Conservation (phyloP, 2,888 invertebrate species). For the Tortrix viridana region DNA sequence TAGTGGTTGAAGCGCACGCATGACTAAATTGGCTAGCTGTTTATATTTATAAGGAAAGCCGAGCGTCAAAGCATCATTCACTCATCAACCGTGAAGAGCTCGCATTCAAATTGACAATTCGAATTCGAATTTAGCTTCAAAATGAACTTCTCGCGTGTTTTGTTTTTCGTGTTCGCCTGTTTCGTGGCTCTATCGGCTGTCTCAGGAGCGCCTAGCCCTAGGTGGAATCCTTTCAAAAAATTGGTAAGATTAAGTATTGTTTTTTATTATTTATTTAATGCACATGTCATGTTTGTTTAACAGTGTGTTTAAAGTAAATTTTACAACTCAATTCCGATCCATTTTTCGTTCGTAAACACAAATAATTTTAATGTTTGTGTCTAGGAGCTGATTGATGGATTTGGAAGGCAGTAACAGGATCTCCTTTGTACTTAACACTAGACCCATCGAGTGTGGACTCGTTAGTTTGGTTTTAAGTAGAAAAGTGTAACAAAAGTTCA, state of each 20-base stretch:
- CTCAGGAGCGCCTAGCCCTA: constrained; percentile 52
- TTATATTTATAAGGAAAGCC: constrained; percentile 22
- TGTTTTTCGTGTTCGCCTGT: constrained; percentile 58
- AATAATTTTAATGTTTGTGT: no score
- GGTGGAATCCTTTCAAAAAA: constrained; percentile 58
- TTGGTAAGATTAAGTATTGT: constrained; percentile 49
- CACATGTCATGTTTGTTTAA: no score
- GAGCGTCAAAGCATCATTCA: constrained; percentile 28
- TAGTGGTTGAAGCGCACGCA: neutral
- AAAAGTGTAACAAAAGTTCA: no score
- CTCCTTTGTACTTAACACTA: no score
- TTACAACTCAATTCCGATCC: no score
- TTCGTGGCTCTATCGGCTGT: constrained; percentile 48
- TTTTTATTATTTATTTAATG: neutral
- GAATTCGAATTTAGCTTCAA: constrained; percentile 37
- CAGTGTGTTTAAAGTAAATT: no score
- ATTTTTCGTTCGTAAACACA: no score
- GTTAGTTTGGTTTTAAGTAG: no score
- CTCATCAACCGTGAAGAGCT: constrained; percentile 18
- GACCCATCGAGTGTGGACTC: no score
- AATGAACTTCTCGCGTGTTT: constrained; percentile 59
- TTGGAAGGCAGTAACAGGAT: no score
- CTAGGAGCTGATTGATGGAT: no score
- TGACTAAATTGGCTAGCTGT: neutral
- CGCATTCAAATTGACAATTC: constrained; percentile 8